Base-by-base conservation (phyloP, 2,797 vertebrate genomes). In the Coilia nasus region DNA sequence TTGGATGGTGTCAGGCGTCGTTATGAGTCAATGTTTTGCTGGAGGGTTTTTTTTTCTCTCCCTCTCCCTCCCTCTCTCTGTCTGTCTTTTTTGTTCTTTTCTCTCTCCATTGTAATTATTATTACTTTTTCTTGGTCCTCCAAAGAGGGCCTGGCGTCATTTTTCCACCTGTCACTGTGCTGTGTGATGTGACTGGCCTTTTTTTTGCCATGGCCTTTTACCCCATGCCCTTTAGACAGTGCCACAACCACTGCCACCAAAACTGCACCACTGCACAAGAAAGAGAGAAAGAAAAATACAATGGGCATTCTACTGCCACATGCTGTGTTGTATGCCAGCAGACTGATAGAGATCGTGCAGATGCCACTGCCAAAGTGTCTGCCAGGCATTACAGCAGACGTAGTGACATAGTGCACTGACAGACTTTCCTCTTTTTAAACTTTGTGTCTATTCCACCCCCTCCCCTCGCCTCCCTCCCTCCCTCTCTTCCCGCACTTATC, bases 121-220 rank as follows among this genome's bases (percentile, higher is more conserved):
- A 78, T 78, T 78, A n/a, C 71, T 78, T 44, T 44, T 44, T 28
- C 35, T 78, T 44, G 31, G 71, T 44, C 71, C 15, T 78, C 71
- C 35, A 78, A 78, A 78, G 71, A 78, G 19, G 71, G 35, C 4
- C 35, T 78, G 31, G 71, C 85, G n/a, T 83, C 62, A 90, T 87
- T 88, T 85, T 89, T 86, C 88, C 89, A 89, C 89, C 89, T 90
- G 89, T 88, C 88, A 82, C 78, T 81, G 84, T n/a, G n/a, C n/a
- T n/a, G 81, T 71, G 67, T 75, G 82, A 83, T 62, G 84, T 85
- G 82, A 84, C 83, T 83, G 83, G 85, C 82, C 57, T 87, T 84
- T 88, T 2, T n/a, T 19, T 44, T 44, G 3, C 1, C 17, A n/a
- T n/a, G n/a, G n/a, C 4, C 28, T 31, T 31, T 78, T 15, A 44